Evolutionary conservation across 1,140 invertebrate species (phyloP), one percentile per base, ranked within the genome.

Genomic region (Aphelinus atriplicis): DNA sequence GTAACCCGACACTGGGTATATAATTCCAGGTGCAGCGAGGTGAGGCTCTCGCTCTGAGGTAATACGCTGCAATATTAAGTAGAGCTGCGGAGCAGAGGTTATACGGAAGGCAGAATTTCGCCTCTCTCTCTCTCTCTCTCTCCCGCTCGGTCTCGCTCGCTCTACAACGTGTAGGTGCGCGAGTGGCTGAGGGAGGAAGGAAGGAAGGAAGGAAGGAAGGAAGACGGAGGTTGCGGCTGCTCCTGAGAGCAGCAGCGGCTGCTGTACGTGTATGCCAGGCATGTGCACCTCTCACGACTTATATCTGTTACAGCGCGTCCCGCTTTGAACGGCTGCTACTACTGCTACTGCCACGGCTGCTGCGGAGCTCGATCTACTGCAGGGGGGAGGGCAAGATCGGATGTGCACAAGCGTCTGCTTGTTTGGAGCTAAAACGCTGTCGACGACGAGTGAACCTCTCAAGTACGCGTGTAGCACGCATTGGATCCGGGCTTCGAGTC

Each of bases 11-110:
- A 77, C 66, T 56, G 68, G 73, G 71, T 78, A 66, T 75, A 79
- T 71, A 79, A 81, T 78, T 81, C 77, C 72, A 77, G 64, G 53
- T 73, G 69, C 63, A 47, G 26, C 26, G 26, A 26, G 26, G 26
- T 26, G 26, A 26, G 26, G 26, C 26, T 26, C 26, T 26, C 10
- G 63, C 47, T 26, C 60, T 53, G 50, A 50, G 57, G 47, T 79
- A 80, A 82, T 81, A 78, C 76, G 70, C 10, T 82, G 79, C 79
- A 83, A 83, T 82, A 83, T 82, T 83, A 79, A 83, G 71, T 78
- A 78, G 79, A 81, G 50, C 56, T 77, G 55, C 73, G n/a, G 43
- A 43, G 57, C 60, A 46, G 7, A 63, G 51, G 55, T 9, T 51
- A 4, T 42, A 53, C 9, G 51, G 51, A 53, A 26, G 26, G 26